Percentiles rank a stretch among this genome's conserved stretches.
These are phyloP conservation scores for Strigamia maritima DNA, from an alignment of 2,888 invertebrate genomes.

Conservation along the genomic window DNA sequence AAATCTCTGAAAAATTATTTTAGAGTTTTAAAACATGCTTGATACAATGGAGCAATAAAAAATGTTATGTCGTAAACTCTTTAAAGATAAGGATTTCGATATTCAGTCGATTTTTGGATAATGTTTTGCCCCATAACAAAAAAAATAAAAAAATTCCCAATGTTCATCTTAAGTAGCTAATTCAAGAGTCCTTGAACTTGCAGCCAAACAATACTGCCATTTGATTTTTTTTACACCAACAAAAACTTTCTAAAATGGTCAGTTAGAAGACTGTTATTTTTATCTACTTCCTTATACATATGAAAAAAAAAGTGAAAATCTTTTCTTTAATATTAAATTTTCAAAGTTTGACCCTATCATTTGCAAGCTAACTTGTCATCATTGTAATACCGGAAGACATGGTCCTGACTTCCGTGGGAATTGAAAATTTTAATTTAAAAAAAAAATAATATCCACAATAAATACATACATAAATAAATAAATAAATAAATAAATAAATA, in stretches of 20 bases:
- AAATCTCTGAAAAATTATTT: too few relatives aligned
- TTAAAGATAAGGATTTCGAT: too few relatives aligned
- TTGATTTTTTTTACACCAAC: neutral
- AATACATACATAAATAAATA: neutral
- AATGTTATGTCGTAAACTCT: too few relatives aligned
- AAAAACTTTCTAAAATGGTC: neutral
- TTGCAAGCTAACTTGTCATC: conserved; percentile 1
- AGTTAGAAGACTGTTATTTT: neutral
- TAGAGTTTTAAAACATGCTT: too few relatives aligned
- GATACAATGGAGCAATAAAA: too few relatives aligned
- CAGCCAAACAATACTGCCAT: neutral
- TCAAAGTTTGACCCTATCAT: conserved; percentile 10
- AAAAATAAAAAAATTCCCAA: too few relatives aligned
- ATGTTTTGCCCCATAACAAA: too few relatives aligned
- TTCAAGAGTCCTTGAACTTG: neutral
- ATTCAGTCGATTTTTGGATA: too few relatives aligned
- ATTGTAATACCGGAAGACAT: neutral
- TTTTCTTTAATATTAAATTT: conserved; percentile 11
- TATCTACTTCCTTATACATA: neutral
- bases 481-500: neutral
- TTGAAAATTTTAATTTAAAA: neutral
- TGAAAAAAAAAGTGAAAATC: neutral
- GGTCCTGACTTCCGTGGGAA: neutral
- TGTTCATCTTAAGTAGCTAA: neutral
- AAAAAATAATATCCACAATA: too few relatives aligned